Evolutionary conservation across 2,888 invertebrate genomes (phyloP), one percentile per base, ranked within the genome.

Genomic region (Drosophila silvestris): DNA sequence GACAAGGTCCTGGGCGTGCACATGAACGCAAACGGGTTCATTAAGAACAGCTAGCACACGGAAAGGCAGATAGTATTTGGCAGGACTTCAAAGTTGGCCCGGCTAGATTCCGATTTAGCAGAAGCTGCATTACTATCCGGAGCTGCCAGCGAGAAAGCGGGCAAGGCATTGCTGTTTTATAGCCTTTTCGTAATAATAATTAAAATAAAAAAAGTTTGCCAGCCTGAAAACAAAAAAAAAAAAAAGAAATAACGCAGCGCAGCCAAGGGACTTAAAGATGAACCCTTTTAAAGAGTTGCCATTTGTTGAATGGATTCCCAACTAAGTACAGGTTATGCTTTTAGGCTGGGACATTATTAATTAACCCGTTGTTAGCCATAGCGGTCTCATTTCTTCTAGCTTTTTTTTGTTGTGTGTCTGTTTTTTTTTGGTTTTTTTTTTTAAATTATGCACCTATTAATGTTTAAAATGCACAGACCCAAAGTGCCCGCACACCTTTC

Each of bases 381-480:
- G 83, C 85, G 66, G 61, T 57, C 79, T 77, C 88, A 79, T 82
- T 83, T 86, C 73, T 65, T 63, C 71, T 56, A 69, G 61, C 64
- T 69, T 80, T 16, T 16, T 19, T 9, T 10, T 10, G 12, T 33
- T 33, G 30, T 30, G 30, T 30, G 30, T 30, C 7, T 32, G 9
- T 32, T 7, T 1, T 47, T 14, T 7, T 47, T 41, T 47, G n/a
- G 3, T 28, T 28, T 28, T 7, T 44, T 44, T 80, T 78, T 82
- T 82, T 81, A 85, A 85, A 85, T 88, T 88, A 85, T 85, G 85
- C 88, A 88, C 79, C 85, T 88, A 85, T 85, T 88, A 85, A 85
- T 85, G 88, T 85, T 85, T 88, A 83, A 88, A 85, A 77, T 66
- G 81, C 85, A 81, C 66, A 87, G 77, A 67, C 74, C 62, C 52